Conservation (phyloP, 2,888 invertebrate genomes). For the Ophion costatus region DNA sequence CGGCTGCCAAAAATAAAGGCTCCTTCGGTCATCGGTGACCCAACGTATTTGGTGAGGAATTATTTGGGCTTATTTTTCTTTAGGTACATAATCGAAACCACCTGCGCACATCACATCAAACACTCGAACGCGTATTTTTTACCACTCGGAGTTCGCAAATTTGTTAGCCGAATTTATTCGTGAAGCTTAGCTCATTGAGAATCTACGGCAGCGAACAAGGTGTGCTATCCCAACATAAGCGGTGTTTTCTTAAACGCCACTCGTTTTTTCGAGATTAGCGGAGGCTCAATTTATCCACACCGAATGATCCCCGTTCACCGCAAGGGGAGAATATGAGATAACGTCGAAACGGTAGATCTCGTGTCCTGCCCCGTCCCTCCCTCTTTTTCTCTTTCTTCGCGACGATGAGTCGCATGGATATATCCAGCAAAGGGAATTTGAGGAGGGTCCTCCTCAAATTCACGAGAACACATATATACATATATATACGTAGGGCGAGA, state of each 20-base stretch:
- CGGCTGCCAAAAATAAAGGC: no score
- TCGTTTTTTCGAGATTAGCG: conserved; percentile 17
- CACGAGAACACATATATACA: conserved; percentile 3
- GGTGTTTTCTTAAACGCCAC: background rate
- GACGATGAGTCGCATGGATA: conserved; percentile 16
- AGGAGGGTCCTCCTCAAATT: background rate
- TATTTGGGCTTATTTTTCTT: no score
- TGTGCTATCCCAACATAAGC: background rate
- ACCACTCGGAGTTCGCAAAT: background rate
- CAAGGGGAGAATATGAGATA: conserved; percentile 16
- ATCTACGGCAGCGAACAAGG: background rate
- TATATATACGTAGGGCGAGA: background rate
- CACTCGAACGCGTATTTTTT: no score
- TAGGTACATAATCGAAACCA: no score
- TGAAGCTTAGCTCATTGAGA: background rate
- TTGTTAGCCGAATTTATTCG: background rate
- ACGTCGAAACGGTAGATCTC: conserved; percentile 7
- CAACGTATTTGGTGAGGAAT: no score
- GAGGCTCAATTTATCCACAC: conserved; percentile 1
- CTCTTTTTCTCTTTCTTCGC: background rate
- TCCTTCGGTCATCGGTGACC: no score
- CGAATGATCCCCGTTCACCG: background rate
- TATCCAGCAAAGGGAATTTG: background rate
- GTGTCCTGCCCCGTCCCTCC: background rate
- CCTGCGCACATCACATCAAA: no score